Evolutionary conservation across 2,113 vertebrate species (phyloP), one percentile per base, ranked within the genome.

Genomic region (Pollimyrus isidori): DNA sequence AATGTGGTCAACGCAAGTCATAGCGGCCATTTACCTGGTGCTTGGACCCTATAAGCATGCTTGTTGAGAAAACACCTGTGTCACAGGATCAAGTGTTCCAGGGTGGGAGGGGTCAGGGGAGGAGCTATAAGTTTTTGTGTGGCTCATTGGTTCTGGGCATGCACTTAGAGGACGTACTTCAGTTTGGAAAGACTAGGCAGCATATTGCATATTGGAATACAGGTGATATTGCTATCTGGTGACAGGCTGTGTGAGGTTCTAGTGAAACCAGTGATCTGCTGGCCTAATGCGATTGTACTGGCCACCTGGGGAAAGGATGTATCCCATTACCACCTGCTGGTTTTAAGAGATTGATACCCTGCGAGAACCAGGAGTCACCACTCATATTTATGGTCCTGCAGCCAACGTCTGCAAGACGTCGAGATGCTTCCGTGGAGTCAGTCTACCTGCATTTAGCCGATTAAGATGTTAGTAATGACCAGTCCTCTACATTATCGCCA

Each of bases 261-360:
- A 62, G 88, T 53, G 83, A 91, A 88, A 58, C 52, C 90, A 92
- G 92, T 92, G 92, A 93, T 92, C 53, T 9, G 62, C 92, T 91
- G 91, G 90, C 69, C 13, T 87, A 6, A 58, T 88, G 50, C 48
- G 26, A 90, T 58, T 45, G 52, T 50, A 90, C 69, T 48, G 26
- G 30, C 52, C 87, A 50, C 58, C 50, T 17, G 17, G 85, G 50
- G 30, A 69, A 83, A 53, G 45, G 87, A 93, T 88, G 90, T 93
- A 93, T 94, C 94, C 93, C 92, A 94, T 95, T 92, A 91, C 93
- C 93, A 92, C 91, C 88, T 89, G 91, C 84, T 84, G 89, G 53
- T 89, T 91, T 91, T 91, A 90, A 88, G 86, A 39, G 17, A 85
- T 87, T 87, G 42, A 69, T 89, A 65, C 89, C 35, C 83, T 58